Evolutionary conservation across 2,113 vertebrate genomes (phyloP), one percentile per base, ranked within the genome.

Genomic region (Psilopogon haemacephalus): DNA sequence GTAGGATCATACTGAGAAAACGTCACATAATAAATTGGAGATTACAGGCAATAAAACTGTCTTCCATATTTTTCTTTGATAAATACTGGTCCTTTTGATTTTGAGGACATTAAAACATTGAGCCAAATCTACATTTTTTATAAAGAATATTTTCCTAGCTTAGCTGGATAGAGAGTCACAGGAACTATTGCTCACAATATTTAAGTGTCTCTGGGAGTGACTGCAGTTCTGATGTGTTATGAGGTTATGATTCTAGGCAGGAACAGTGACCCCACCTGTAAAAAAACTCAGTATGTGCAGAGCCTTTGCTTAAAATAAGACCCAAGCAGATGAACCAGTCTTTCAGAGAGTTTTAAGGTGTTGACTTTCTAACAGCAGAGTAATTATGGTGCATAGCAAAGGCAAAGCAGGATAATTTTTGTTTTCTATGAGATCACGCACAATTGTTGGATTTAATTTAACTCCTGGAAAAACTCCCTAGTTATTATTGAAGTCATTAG

Each of bases 41-140:
- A 96, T 88, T 94, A 91, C 28, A 91, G 69, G 46, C 75, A 94
- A 93, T 91, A 86, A 88, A 94, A 84, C 73, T 56, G 63, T 79
- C 84, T 89, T 40, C 92, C 37, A 23, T 78, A 83, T 88, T 86
- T 96, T 94, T 71, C 68, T 69, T 74, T 93, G 87, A 94, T 89
- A 91, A 94, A 95, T 89, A 20, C 38, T 93, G 5, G 28, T 86
- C 42, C 54, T 88, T 84, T 69, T 54, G 56, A 73, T 87, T 92
- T 93, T 80, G 60, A 83, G 89, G 75, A 44, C 35, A 74, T 89
- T 91, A 91, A 92, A 85, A 74, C 71, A 83, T 44, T 4, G 10
- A 91, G 42, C 10, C 56, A 81, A 89, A 86, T 21, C 11, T 80
- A 89, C 86, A 58, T 23, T 84, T 82, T 76, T 72, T 24, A 13